These are phyloP conservation scores for Hemicordylus capensis DNA, from an alignment of 2,113 vertebrate species.

Conservation along the genomic window DNA sequence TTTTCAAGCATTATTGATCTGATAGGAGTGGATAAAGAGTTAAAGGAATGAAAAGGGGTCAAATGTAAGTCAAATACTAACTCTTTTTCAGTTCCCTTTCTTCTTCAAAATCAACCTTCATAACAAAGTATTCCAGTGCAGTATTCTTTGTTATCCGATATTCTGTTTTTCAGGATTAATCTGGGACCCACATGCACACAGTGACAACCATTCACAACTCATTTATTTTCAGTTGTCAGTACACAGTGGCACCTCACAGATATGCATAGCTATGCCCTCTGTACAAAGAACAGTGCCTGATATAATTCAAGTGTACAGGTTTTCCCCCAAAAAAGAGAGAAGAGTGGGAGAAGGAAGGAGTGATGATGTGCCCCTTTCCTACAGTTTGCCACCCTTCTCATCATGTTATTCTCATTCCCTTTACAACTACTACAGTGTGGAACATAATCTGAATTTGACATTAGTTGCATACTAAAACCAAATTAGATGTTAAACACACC, in stretches of 20 bases:
- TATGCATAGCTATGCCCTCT: background rate
- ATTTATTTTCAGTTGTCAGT: background rate
- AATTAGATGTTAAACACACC: background rate
- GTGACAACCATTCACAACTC: background rate
- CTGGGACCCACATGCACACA: background rate
- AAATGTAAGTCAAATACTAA: conserved; percentile 10
- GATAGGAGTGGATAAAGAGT: background rate
- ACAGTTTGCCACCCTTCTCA: background rate
- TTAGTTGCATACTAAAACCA: background rate
- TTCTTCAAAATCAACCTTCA: conserved; percentile 9
- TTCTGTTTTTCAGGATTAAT: background rate
- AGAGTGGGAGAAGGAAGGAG: background rate
- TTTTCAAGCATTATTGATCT: background rate
- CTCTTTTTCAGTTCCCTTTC: background rate
- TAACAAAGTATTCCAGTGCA: background rate
- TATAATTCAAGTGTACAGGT: background rate
- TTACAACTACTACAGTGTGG: background rate
- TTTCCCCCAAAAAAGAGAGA: background rate
- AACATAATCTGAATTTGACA: background rate
- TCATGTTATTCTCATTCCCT: background rate
- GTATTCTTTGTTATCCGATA: background rate
- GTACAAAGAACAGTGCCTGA: background rate
- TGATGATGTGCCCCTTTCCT: no score
- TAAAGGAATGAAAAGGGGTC: background rate
- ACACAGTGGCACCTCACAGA: background rate